Conservation (phyloP, 2,888 invertebrate genomes). For the Chalcis sispes region DNA sequence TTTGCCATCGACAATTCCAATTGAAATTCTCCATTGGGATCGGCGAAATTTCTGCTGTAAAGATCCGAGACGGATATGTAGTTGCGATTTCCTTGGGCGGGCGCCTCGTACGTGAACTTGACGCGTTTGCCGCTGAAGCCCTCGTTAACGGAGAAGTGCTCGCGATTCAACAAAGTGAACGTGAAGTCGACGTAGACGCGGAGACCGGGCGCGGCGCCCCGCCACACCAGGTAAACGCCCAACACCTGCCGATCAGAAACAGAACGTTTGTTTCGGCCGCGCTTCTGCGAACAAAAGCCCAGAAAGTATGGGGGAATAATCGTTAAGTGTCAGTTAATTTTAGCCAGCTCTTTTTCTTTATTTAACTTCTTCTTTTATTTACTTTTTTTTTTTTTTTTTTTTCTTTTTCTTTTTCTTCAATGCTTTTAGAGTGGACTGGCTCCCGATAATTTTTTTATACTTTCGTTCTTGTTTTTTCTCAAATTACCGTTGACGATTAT, state of each 20-base stretch:
- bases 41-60: constrained; percentile 84
- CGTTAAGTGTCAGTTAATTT: constrained; percentile 9
- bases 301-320: constrained; percentile 23
- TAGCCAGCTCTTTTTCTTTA: neutral
- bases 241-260: constrained; percentile 75
- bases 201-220: constrained; percentile 85
- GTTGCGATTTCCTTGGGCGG: constrained; percentile 85
- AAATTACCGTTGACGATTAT: too few species aligned
- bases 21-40: constrained; percentile 88
- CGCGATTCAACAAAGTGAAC: constrained; percentile 87
- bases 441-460: too few species aligned
- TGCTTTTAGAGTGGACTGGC: too few species aligned
- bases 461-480: too few species aligned
- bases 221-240: constrained; percentile 88
- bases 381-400: too few species aligned
- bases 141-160: constrained; percentile 90
- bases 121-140: constrained; percentile 87
- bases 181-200: constrained; percentile 88
- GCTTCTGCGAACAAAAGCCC: constrained; percentile 53
- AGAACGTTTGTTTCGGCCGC: constrained; percentile 54
- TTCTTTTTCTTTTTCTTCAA: too few species aligned
- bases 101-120: constrained; percentile 82
- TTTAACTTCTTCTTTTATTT: neutral
- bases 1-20: constrained; percentile 87
- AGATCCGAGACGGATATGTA: constrained; percentile 85